Evolutionary conservation across 2,888 invertebrate genomes (phyloP), one percentile per base, ranked within the genome.

Genomic region (Megastigmus dorsalis): DNA sequence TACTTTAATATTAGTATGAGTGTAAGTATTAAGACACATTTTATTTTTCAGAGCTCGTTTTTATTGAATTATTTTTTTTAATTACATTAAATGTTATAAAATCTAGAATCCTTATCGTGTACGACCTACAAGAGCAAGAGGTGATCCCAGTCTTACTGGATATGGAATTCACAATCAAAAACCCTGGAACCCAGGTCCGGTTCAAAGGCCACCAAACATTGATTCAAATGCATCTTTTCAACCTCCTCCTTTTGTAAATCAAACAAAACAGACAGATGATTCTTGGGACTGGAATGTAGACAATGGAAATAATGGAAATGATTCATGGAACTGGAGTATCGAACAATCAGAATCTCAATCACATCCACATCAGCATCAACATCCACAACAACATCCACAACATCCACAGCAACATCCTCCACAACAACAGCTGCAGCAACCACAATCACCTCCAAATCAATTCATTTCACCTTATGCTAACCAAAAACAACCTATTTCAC

Each of bases 271-370:
- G 18, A 5, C 76, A 7, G 79, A 80, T 3, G 84, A 85, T 78
- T 75, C 85, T 10, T 86, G 87, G 86, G 82, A 83, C 26, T 85
- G 84, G 85, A 82, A 82, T n/a, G 76, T 78, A 4, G 85, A 84
- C 18, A 80, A 80, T 48, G 68, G 59, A 28, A 84, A 83, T 60
- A 84, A 84, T 75, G 84, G 84, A 7, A 86, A 86, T 75, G 86
- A 87, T 79, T 84, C 86, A 0, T 88, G 88, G 88, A 84, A 88
- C 65, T 88, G 87, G 87, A 86, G 84, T 69, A 77, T 86, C 54
- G 88, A 86, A 66, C 84, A 85, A 57, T 57, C 83, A 0, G 86
- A 87, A 48, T 55, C 76, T 30, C 82, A 82, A 15, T 78, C 78
- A 48, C 75, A 74, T 26, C 75, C 43, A 18, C 67, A 55, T 38